Base-by-base conservation (phyloP, 2,888 invertebrate genomes). In the Conchocele bisecta region DNA sequence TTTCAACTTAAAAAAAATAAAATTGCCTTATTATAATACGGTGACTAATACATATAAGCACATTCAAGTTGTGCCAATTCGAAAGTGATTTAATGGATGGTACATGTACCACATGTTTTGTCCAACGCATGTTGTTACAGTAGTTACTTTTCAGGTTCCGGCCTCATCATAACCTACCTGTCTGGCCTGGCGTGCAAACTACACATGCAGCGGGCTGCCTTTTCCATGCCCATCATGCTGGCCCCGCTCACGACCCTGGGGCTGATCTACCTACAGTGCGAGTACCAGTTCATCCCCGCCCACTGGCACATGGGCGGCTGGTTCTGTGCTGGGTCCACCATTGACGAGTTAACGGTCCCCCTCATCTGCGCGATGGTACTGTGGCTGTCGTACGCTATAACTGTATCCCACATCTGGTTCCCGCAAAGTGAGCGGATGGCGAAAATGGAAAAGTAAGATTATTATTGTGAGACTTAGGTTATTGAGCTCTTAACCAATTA, bases 381-480 rank as follows among this genome's bases (percentile, higher is more conserved):
- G 97, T 92, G 98, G 59, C 91, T 98, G 3, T 98, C 98, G 1
- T 98, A 99, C 92, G 96, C 97, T 0, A 98, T 99, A 97, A 96
- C 98, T 60, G 96, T 98, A 0, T 93, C 98, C 68, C 98, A 99
- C 88, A 97, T 99, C 78, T 99, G 98, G 98, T 97, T 96, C 2
- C 99, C 99, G 3, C 97, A 98, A 92, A 97, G 97, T 86, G 98
- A 99, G 92, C 95, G 99, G 93, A 93, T 99, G 87, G 98, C 98
- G 0, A 95, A 97, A 39, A 98, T 98, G 0, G 99, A 99, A 91
- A 98, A 97, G 92, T 91, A 79, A 83, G 85, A n/a, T n/a, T n/a
- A n/a, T n/a, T n/a, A n/a, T n/a, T n/a, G n/a, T n/a, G n/a, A n/a
- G n/a, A n/a, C n/a, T n/a, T n/a, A n/a, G n/a, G n/a, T n/a, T n/a